These are phyloP conservation scores for Trialeurodes vaporariorum DNA, from an alignment of 1,140 invertebrate genomes.

Conservation along the genomic window DNA sequence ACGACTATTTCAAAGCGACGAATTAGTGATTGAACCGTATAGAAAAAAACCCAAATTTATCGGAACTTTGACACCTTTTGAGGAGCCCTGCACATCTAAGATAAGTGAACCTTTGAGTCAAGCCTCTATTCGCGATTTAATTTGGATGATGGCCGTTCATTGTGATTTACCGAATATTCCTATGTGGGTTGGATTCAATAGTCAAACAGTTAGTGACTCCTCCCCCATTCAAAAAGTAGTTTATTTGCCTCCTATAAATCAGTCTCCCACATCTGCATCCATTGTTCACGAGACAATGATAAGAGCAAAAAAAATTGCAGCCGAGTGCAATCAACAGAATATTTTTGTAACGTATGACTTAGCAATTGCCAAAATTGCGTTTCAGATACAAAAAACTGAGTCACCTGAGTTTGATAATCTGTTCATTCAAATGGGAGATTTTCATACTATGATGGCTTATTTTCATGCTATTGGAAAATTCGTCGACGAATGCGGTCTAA, in stretches of 20 bases:
- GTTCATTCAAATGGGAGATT: slow-evolving; percentile 38
- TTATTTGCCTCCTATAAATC: slow-evolving; percentile 33
- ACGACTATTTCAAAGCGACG: slow-evolving; percentile 15
- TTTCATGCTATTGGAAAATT: slow-evolving; percentile 38
- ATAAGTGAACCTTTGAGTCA: no score
- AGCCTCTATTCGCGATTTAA: no score
- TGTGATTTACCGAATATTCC: slow-evolving; percentile 20
- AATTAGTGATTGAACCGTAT: slow-evolving; percentile 20
- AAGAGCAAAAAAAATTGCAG: slow-evolving; percentile 25
- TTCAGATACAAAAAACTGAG: slow-evolving; percentile 32
- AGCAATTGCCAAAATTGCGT: slow-evolving; percentile 33
- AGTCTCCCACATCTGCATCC: slow-evolving; percentile 28
- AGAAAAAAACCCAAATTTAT: slow-evolving; percentile 23
- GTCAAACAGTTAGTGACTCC: slow-evolving; percentile 20
- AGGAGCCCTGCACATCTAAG: no score
- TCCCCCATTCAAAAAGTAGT: slow-evolving; percentile 25
- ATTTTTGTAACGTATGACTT: slow-evolving; percentile 33
- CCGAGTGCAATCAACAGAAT: slow-evolving; percentile 27
- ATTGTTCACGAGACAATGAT: slow-evolving; percentile 33
- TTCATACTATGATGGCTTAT: slow-evolving; percentile 38
- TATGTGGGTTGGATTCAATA: slow-evolving; percentile 32
- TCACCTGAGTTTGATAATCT: slow-evolving; percentile 31
- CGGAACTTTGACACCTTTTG: slow-evolving; percentile 14
- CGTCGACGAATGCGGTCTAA: slow-evolving; percentile 35
- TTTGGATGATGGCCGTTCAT: no score